Conservation (phyloP, 2,113 vertebrate genomes). For the Vulpes vulpes region DNA sequence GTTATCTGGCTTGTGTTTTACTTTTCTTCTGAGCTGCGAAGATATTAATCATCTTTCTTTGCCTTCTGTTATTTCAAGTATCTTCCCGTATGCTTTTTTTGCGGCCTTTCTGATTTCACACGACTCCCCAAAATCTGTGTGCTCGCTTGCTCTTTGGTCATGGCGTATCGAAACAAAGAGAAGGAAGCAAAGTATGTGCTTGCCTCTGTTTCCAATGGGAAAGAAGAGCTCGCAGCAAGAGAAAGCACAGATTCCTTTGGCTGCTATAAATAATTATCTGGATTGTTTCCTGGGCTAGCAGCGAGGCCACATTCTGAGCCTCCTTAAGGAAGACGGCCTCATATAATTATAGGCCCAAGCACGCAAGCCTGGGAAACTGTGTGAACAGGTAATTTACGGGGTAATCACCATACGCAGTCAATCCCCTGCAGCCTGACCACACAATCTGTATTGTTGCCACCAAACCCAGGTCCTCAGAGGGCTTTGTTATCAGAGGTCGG, state of each 20-base stretch:
- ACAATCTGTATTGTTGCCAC: not conserved
- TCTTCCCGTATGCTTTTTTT: not conserved
- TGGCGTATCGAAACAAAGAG: not conserved
- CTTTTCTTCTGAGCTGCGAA: not conserved
- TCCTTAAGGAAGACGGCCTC: not conserved
- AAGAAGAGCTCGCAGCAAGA: not conserved
- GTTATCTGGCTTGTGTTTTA: not conserved
- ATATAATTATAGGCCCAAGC: not conserved
- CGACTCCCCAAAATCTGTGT: not conserved
- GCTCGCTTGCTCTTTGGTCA: not conserved
- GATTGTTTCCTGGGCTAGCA: not conserved
- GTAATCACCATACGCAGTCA: not conserved
- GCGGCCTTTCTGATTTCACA: constrained; percentile 16
- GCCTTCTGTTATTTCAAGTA: not conserved
- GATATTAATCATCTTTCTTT: not conserved
- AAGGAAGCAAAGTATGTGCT: not conserved
- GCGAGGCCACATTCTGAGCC: not conserved
- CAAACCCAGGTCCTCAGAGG: not conserved
- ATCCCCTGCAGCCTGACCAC: not conserved
- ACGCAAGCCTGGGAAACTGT: not conserved
- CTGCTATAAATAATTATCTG: not conserved
- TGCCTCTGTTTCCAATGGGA: not conserved
- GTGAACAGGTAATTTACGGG: not conserved
- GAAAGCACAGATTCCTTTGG: not conserved
- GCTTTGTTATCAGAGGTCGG: not conserved